Base-by-base conservation (phyloP, 2,888 invertebrate species). In the Clitarchus hookeri region DNA sequence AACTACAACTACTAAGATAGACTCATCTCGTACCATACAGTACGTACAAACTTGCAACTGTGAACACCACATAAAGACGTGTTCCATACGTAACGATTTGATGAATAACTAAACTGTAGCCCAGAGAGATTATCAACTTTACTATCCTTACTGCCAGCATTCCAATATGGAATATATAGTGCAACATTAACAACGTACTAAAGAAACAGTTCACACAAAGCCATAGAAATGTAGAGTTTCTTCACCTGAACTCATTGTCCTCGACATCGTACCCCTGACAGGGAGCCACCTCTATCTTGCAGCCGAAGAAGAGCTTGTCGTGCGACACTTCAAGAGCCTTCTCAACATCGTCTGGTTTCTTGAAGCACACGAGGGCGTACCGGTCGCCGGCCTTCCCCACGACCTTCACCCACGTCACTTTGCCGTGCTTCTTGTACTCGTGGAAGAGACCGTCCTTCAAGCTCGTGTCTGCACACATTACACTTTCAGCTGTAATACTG, bases 391-490 rank as follows among this genome's bases (percentile, higher is more conserved):
- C 97, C 90, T 97, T 96, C 44, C 98, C 98, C 88, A 97, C 96
- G 88, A 99, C 97, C 91, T 97, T 97, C 87, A 98, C 98, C 95
- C 97, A 97, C 89, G 97, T 97, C 90, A 98, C 98, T 93, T 98
- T 98, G 88, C 98, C 99, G 92, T 98, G 98, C 91, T 98, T 99
- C 93, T 99, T 99, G 94, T 98, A 99, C 93, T 98, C 98, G 93
- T 99, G 98, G 93, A 98, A 99, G 89, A 99, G 95, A 89, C 98
- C 99, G 93, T 99, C 99, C 93, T 98, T 98, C 89, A 99, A 93
- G 90, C 98, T 98, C 90, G 98, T 97, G 92, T 98, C 98, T 91
- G 96, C 95, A 88, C 85, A 85, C 27, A 27, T 23, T n/a, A n/a
- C 65, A n/a, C 65, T 23, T 36, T 65, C 65, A 65, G 48, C 36